Percentiles rank a stretch among this genome's conserved stretches.
phyloP scores from a whole-genome alignment of 1,140 invertebrate genomes.

The Drosophila pseudoobscura region DNA sequence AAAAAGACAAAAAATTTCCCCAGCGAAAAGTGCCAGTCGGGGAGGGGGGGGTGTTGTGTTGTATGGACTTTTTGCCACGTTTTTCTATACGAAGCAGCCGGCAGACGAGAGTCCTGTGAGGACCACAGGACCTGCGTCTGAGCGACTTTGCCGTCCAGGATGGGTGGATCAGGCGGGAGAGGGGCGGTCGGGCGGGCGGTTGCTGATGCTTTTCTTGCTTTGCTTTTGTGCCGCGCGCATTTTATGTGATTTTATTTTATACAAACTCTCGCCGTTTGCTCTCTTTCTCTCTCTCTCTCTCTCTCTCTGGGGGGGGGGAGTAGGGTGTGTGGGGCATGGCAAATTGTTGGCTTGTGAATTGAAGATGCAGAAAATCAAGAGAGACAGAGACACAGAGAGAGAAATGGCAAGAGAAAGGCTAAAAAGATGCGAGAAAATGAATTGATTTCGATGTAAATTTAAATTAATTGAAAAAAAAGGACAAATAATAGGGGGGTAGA shows the following conservation, averaged over 20 bases:
- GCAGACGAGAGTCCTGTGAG: constrained; percentile 5
- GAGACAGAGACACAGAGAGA: background rate
- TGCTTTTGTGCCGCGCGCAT: constrained; percentile 56
- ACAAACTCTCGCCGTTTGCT: constrained; percentile 52
- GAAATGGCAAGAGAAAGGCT: background rate
- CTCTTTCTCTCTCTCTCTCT: constrained; percentile 19
- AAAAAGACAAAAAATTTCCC: constrained; percentile 80
- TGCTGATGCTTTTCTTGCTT: constrained; percentile 59
- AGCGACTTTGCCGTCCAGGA: constrained; percentile 15
- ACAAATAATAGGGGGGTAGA: too few relatives aligned
- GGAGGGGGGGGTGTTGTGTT: constrained; percentile 27
- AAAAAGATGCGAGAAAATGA: too few relatives aligned
- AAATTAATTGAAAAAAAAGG: too few relatives aligned
- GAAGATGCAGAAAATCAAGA: constrained; percentile 29
- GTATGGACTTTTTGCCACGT: constrained; percentile 67
- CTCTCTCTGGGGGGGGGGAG: background rate
- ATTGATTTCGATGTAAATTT: too few relatives aligned
- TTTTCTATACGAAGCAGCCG: constrained; percentile 69
- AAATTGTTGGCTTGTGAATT: constrained; percentile 67
- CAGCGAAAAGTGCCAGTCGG: constrained; percentile 61
- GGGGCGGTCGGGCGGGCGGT: constrained; percentile 28
- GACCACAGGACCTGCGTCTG: constrained; percentile 4
- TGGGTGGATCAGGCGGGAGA: background rate
- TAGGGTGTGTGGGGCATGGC: constrained; percentile 21
- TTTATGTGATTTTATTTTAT: constrained; percentile 81